Conservation (phyloP, 2,888 invertebrate species). For the Elysia crispata region DNA sequence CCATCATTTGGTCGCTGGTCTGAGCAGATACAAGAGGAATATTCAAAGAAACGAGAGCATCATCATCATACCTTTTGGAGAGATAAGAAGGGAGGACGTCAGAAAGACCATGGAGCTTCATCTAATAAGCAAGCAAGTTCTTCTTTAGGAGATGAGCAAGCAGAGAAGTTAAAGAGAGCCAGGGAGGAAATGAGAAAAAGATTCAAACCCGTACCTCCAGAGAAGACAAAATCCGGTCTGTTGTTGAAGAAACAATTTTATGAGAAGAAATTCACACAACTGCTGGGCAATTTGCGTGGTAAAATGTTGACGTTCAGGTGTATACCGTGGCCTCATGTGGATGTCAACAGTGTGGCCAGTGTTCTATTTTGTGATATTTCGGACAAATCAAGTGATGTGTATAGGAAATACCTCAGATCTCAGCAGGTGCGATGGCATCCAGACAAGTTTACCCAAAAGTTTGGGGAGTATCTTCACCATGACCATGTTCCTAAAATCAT, state of each 20-base stretch:
- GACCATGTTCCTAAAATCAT: slow-evolving; percentile 62
- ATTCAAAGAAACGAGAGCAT: slow-evolving; percentile 49
- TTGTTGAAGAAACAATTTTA: slow-evolving; percentile 59
- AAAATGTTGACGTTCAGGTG: slow-evolving; percentile 58
- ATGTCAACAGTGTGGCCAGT: slow-evolving; percentile 54
- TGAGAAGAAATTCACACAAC: slow-evolving; percentile 56
- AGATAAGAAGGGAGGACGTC: slow-evolving; percentile 46
- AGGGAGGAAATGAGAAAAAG: slow-evolving; percentile 60
- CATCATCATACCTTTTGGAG: slow-evolving; percentile 46
- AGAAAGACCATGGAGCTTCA: neutral
- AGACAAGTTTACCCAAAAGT: slow-evolving; percentile 73
- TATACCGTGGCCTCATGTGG: slow-evolving; percentile 70
- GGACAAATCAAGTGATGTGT: slow-evolving; percentile 52
- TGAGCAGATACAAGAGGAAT: slow-evolving; percentile 60
- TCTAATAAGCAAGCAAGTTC: neutral
- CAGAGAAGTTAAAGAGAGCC: slow-evolving; percentile 53
- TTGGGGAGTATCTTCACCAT: slow-evolving; percentile 59
- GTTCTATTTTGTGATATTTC: slow-evolving; percentile 64
- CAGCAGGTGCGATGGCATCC: slow-evolving; percentile 75
- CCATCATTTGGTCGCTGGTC: slow-evolving; percentile 69
- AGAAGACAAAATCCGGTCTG: slow-evolving; percentile 50
- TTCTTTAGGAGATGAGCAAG: slow-evolving; percentile 9
- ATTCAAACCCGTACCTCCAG: slow-evolving; percentile 55
- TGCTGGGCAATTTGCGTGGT: slow-evolving; percentile 50
- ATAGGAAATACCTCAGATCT: slow-evolving; percentile 65